Evolutionary conservation across 2,888 invertebrate species (phyloP).

Genomic region (Eupithecia subumbrata): DNA sequence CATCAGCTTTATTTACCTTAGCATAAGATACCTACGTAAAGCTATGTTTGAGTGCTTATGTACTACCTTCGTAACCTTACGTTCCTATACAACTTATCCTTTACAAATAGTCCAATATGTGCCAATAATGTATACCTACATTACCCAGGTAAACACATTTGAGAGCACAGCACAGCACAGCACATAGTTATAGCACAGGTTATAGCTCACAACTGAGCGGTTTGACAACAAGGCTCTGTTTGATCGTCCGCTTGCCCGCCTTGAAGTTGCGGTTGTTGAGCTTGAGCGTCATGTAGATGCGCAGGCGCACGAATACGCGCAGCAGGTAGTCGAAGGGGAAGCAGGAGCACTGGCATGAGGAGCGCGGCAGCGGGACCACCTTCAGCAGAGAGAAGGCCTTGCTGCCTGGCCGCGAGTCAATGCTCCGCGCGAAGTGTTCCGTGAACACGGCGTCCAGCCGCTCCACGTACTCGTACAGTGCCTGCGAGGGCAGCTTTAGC

Average conservation of each 20-base stretch:
- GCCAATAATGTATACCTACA: neutral
- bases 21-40: neutral
- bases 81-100: neutral
- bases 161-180: neutral
- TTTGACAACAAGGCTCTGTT: conserved; percentile 28
- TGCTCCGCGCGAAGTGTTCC: conserved; percentile 27
- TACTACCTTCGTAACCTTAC: neutral
- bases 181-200: conserved; percentile 1
- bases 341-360: conserved; percentile 40
- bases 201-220: conserved; percentile 19
- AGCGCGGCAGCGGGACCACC: conserved; percentile 33
- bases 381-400: conserved; percentile 31
- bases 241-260: conserved; percentile 28
- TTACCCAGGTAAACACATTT: neutral
- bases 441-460: conserved; percentile 39
- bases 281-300: conserved; percentile 40
- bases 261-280: conserved; percentile 35
- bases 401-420: conserved; percentile 27
- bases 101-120: neutral
- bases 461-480: conserved; percentile 41
- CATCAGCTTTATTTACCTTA: conserved; percentile 1
- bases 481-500: conserved; percentile 39
- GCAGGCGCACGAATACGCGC: conserved; percentile 40
- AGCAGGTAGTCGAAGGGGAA: conserved; percentile 41
- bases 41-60: neutral